Base-by-base conservation (phyloP, 2,888 invertebrate species). In the Cheilosia grossa region DNA sequence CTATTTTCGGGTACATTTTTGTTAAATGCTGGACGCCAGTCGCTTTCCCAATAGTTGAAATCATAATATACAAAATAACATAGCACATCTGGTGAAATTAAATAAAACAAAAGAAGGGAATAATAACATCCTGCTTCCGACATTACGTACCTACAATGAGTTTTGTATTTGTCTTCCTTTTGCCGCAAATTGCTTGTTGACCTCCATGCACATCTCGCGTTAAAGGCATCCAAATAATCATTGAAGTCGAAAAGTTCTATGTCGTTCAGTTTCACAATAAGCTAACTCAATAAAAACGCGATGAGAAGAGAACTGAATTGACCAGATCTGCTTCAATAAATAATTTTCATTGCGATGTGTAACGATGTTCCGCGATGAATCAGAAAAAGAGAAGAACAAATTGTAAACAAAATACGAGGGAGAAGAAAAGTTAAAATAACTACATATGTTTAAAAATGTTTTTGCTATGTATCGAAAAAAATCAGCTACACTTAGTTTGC, bases 351-450 rank as follows among this genome's bases (percentile, higher is more conserved):
- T 53, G 61, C 64, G 53, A 72, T 64, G 66, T 47, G 59, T 64
- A 47, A 54, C 64, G 53, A 72, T 64, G 66, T 47, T 67, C 21
- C 27, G 37, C 74, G 59, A 51, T 69, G 61, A 17, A 53, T n/a
- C 51, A 56, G 19, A 30, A 66, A 53, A 53, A 37, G 37, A 37
- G 13, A 56, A 64, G 33, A 75, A 21, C 33, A 73, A 77, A 51
- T 64, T 54, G 61, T 67, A 73, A 67, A 72, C 64, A 82, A 81
- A 80, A 66, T 47, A 59, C 42, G 33, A 82, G 66, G 61, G 15
- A 58, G 66, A 72, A 54, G 56, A 63, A 73, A 82, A 79, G 33
- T 47, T 33, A 54, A 72, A 82, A 51, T 42, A 58, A 75, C 63
- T 54, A 27, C 27, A 27, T 27, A 67, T 40, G 24, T 19, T 49